Percentiles rank a stretch among this genome's conserved stretches.
These are phyloP conservation scores for Epirrhoe alternata DNA, from an alignment of 2,888 invertebrate species.

Conservation along the genomic window DNA sequence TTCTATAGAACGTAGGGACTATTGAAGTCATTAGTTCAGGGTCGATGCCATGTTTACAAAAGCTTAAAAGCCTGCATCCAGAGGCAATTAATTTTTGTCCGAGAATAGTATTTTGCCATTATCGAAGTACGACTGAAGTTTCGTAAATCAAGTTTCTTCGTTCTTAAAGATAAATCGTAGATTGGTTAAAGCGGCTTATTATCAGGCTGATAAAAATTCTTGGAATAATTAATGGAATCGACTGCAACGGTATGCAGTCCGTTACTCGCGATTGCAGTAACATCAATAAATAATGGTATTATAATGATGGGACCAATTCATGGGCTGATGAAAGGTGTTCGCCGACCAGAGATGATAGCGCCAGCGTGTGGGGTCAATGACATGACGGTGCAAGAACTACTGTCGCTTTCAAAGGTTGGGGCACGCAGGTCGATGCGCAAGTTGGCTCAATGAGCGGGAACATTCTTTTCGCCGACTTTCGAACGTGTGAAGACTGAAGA, in stretches of 20 bases:
- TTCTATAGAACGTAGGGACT: conserved; percentile 55
- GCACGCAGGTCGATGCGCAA: conserved; percentile 55
- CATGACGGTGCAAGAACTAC: conserved; percentile 67
- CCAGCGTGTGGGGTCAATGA: conserved; percentile 68
- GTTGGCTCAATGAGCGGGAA: conserved; percentile 24
- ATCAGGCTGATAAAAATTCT: conserved; percentile 42
- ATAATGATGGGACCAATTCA: conserved; percentile 65
- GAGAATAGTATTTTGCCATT: conserved; percentile 18
- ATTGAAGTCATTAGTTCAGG: conserved; percentile 66
- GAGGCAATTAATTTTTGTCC: conserved; percentile 16
- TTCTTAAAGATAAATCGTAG: conserved; percentile 25
- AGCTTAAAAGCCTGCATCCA: conserved; percentile 43
- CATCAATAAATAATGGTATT: conserved; percentile 54
- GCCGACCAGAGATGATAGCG: conserved; percentile 50
- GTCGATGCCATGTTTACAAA: conserved; percentile 49
- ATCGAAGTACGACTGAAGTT: conserved; percentile 20
- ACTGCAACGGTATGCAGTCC: conserved; percentile 45
- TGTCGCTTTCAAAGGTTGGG: conserved; percentile 83
- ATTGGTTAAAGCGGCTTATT: conserved; percentile 22
- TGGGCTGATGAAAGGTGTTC: conserved; percentile 67
- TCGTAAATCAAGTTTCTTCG: conserved; percentile 11
- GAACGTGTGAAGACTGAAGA: conserved; percentile 27
- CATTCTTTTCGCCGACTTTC: conserved; percentile 30
- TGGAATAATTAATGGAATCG: conserved; percentile 36
- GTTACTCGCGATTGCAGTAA: conserved; percentile 55